These are phyloP conservation scores for Beris morrisii DNA, from an alignment of 2,888 invertebrate genomes.

Conservation along the genomic window DNA sequence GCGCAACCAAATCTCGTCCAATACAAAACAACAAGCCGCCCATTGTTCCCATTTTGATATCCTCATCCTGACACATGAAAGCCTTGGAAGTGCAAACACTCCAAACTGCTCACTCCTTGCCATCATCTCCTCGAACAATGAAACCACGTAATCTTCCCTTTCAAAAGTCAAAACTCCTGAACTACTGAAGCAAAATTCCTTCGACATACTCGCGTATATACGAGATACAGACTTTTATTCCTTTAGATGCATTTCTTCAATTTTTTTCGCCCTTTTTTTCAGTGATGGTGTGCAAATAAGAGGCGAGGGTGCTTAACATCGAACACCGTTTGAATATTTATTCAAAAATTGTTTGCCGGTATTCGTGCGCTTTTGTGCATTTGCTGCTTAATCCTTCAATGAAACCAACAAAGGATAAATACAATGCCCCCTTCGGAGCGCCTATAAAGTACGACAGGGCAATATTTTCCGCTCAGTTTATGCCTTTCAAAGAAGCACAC, in stretches of 20 bases:
- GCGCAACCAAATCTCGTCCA: slow-evolving; percentile 10
- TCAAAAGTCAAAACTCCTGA: slow-evolving; percentile 32
- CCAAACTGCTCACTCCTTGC: slow-evolving; percentile 31
- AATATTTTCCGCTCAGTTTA: slow-evolving; percentile 33
- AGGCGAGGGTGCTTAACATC: slow-evolving; percentile 31
- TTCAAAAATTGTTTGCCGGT: slow-evolving; percentile 31
- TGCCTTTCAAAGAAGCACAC: slow-evolving; percentile 22
- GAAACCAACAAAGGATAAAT: slow-evolving; percentile 27
- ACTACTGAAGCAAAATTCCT: slow-evolving; percentile 33
- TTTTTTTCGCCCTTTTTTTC: slow-evolving; percentile 1
- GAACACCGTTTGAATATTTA: slow-evolving; percentile 33
- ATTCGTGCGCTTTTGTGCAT: slow-evolving; percentile 31
- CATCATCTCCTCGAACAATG: slow-evolving; percentile 18
- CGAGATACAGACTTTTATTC: slow-evolving; percentile 6
- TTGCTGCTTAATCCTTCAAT: slow-evolving; percentile 28
- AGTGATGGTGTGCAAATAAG: slow-evolving; percentile 15
- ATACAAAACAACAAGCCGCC: slow-evolving; percentile 22
- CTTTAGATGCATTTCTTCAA: slow-evolving; percentile 17
- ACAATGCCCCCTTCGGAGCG: slow-evolving; percentile 18
- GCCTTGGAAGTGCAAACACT: slow-evolving; percentile 29
- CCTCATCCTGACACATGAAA: slow-evolving; percentile 31
- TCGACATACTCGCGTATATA: slow-evolving; percentile 17
- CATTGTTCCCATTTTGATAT: slow-evolving; percentile 31
- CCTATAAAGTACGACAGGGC: slow-evolving; percentile 6
- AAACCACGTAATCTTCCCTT: slow-evolving; percentile 29